Evolutionary conservation across 2,888 invertebrate species (phyloP).

Genomic region (Hybos culiciformis): DNA sequence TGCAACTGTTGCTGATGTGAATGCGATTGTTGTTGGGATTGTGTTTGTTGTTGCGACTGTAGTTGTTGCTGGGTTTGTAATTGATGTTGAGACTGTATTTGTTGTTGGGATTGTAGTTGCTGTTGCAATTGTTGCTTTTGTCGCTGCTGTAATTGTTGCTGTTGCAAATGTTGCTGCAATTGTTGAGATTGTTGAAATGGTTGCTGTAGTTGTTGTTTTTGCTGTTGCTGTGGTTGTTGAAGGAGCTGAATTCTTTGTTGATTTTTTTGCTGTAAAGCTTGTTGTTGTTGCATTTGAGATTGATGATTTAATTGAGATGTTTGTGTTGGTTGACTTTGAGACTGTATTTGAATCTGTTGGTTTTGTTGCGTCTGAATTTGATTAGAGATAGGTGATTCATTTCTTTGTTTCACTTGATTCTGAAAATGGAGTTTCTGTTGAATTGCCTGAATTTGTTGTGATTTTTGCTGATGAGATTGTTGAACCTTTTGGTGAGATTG

Average conservation of each 20-base stretch:
- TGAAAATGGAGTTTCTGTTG: no score
- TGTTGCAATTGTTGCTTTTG: slow-evolving; percentile 10
- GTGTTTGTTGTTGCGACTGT: background rate
- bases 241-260: slow-evolving; percentile 11
- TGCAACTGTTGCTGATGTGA: slow-evolving; percentile 4
- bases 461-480: no score
- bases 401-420: no score
- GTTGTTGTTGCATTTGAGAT: slow-evolving; percentile 38
- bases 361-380: no score
- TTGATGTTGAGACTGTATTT: slow-evolving; percentile 7
- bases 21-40: slow-evolving; percentile 1
- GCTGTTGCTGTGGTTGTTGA: no score
- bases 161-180: slow-evolving; percentile 33
- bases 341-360: no score
- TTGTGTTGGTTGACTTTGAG: no score
- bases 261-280: slow-evolving; percentile 22
- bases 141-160: slow-evolving; percentile 10
- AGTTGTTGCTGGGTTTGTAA: slow-evolving; percentile 4
- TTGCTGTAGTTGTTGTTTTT: no score
- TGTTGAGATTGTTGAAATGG: slow-evolving; percentile 26
- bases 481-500: no score
- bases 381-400: no score
- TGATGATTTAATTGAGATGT: no score
- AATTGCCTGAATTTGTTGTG: no score
- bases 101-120: slow-evolving; percentile 7